Evolutionary conservation across 2,888 invertebrate species (phyloP), one percentile per base, ranked within the genome.

Genomic region (Ceratothoa steindachneri): DNA sequence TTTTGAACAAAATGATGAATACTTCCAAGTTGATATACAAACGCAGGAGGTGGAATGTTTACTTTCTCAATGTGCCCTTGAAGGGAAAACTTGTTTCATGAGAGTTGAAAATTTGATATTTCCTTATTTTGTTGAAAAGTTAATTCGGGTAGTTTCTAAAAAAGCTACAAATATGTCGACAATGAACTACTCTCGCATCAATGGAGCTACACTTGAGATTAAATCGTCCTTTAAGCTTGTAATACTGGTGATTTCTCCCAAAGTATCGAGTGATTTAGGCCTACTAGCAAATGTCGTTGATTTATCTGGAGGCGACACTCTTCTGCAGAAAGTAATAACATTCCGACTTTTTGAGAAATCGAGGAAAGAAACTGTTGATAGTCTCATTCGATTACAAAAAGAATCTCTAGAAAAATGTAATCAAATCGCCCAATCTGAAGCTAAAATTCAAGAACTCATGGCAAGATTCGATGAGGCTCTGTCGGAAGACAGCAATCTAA

Each of bases 381-480:
- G 55, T 7, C 55, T 73, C 15, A 71, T 73, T 30, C 75, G 70
- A 51, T 70, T 69, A 24, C 71, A 73, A 29, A 70, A 69, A 64
- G 78, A 78, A 41, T 53, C 75, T 9, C 69, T 75, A 2, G 73
- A 74, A 15, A 73, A 60, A n/a, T 55, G 72, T 19, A 51, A 55
- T 7, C 55, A 73, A 24, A 31, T 78, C 15, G 69, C 69, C 5
- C 71, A 75, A n/a, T 72, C 69, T 15, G 75, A 75, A 28, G 55
- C 41, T 12, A 67, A 73, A 2, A 72, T 75, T 12, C 51, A 75
- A 24, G 69, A 30, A 12, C 70, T 75, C 2, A 75, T 78, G 78
- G 65, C 71, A 5, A 73, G 75, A 22, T 75, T 78, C 15, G 73
- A 78, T 19, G 72, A 73, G 7, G 75, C 75, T 24, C 68, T 78